Percentiles rank a stretch among this genome's conserved stretches.
Evolutionary conservation across 2,888 invertebrate species (phyloP).

Genomic region (Leucophenga maculata): DNA sequence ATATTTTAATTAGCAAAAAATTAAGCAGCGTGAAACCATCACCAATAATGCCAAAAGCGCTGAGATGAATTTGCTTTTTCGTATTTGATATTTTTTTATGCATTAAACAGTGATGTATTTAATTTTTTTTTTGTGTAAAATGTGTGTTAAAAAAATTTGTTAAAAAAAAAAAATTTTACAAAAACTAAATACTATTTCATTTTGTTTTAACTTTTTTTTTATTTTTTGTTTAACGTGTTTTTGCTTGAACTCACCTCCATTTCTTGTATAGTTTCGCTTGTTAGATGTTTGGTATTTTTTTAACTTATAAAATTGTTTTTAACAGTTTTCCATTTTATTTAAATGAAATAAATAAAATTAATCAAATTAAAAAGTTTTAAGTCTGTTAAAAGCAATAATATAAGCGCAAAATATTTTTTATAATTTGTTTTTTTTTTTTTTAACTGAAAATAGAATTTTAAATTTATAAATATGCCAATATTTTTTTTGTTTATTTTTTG

Average conservation of each 20-base stretch:
- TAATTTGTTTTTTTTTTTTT: background rate
- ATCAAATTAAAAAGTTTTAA: no score
- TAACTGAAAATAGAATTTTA: slow-evolving; percentile 15
- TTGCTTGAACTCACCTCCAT: slow-evolving; percentile 16
- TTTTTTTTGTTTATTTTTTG: no score
- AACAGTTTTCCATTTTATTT: no score
- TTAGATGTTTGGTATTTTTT: slow-evolving; percentile 14
- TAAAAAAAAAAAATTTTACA: background rate
- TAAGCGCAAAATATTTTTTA: background rate
- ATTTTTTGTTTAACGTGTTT: background rate
- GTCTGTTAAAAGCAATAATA: no score
- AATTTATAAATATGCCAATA: background rate
- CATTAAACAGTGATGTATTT: background rate
- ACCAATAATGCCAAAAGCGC: background rate
- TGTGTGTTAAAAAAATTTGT: background rate
- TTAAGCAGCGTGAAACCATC: slow-evolving; percentile 9
- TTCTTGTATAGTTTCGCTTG: background rate
- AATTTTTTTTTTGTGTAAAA: background rate
- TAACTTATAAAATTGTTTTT: background rate
- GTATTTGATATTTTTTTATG: slow-evolving; percentile 19
- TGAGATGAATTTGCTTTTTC: background rate
- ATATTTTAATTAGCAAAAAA: slow-evolving; percentile 11
- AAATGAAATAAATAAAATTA: no score
- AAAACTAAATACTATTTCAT: background rate
- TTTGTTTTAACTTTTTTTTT: slow-evolving; percentile 10